Conservation (phyloP, 37 sponge, comb jelly and placozoan species). For the Amphimedon queenslandica region DNA sequence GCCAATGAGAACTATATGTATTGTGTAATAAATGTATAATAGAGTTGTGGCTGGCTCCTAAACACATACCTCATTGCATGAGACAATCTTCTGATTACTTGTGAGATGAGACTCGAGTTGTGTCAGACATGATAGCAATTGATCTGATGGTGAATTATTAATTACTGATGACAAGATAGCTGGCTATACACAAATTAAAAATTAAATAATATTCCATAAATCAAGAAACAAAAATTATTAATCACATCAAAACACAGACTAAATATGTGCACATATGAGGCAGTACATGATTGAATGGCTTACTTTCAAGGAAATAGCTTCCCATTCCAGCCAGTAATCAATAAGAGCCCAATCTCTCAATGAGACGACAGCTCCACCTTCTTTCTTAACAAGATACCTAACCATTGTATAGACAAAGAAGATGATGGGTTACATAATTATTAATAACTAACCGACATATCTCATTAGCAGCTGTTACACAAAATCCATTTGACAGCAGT, state of each 20-base stretch:
- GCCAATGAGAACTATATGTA: conserved; percentile 39
- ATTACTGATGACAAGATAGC: conserved; percentile 1
- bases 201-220: too few species aligned
- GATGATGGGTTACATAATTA: too few species aligned
- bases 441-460: conserved; percentile 46
- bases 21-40: too few species aligned
- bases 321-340: conserved; percentile 70
- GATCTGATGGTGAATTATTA: conserved; percentile 8
- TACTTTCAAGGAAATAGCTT: conserved; percentile 41
- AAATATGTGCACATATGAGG: background rate
- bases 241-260: too few species aligned
- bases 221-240: too few species aligned
- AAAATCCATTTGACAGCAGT: conserved; percentile 5
- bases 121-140: conserved; percentile 21
- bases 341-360: conserved; percentile 14
- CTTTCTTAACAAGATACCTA: too few species aligned
- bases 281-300: background rate
- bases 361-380: background rate
- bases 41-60: too few species aligned
- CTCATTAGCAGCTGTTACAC: conserved; percentile 51
- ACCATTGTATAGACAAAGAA: too few species aligned
- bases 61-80: background rate
- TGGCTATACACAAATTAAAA: background rate
- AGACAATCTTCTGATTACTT: background rate
- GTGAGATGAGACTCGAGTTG: conserved; percentile 40